These are phyloP conservation scores for Uria aalge DNA, from an alignment of 2,113 vertebrate species.

Conservation along the genomic window DNA sequence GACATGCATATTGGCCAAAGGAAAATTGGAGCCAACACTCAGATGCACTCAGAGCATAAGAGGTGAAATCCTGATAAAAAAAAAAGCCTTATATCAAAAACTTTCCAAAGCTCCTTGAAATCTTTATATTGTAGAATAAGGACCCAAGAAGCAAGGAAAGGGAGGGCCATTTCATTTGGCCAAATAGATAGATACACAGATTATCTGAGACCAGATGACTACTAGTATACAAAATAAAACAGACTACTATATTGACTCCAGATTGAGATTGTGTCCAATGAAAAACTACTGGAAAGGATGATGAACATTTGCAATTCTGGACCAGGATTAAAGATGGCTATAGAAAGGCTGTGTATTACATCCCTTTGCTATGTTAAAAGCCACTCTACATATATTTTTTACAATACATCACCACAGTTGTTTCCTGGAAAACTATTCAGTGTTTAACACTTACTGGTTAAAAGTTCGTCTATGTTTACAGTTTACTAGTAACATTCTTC, in stretches of 20 bases:
- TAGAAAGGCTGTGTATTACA: neutral
- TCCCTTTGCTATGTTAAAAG: neutral
- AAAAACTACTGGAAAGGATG: neutral
- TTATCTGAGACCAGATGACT: neutral
- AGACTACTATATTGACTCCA: neutral
- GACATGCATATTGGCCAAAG: neutral
- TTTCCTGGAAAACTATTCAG: neutral
- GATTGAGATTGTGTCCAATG: neutral
- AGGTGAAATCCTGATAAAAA: neutral
- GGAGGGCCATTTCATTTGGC: neutral
- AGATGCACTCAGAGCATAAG: neutral
- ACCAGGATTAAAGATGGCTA: neutral
- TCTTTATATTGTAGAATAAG: neutral
- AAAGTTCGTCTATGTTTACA: neutral
- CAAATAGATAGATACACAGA: neutral
- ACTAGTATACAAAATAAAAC: neutral
- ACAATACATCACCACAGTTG: neutral
- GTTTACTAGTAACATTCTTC: neutral
- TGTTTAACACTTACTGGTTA: neutral
- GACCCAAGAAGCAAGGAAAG: neutral
- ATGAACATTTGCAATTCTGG: neutral
- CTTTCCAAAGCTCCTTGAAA: neutral
- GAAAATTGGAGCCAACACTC: neutral
- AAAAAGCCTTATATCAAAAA: neutral
- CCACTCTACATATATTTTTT: neutral